Evolutionary conservation across 2,797 vertebrate genomes (phyloP).

Genomic region (Knipowitschia caucasica): DNA sequence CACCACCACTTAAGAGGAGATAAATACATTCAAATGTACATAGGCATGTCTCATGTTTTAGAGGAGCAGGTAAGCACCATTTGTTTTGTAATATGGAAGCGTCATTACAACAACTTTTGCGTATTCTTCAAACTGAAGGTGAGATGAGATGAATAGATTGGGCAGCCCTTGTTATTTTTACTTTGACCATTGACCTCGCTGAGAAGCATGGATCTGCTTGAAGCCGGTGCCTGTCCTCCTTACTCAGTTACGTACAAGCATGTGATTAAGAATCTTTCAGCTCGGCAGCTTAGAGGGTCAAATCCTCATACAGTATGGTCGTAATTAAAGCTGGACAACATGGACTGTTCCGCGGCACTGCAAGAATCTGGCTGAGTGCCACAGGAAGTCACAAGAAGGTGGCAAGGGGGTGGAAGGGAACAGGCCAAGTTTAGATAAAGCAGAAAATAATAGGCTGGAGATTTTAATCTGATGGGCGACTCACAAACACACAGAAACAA

Average conservation of each 20-base stretch:
- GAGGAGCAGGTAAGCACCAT: not conserved
- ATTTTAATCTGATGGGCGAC: constrained; percentile 46
- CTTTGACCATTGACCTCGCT: constrained; percentile 41
- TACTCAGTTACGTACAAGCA: constrained; percentile 47
- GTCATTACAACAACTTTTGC: not conserved
- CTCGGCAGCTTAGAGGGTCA: constrained; percentile 58
- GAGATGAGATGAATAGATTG: constrained; percentile 33
- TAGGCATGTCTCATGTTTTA: not conserved
- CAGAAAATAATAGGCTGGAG: constrained; percentile 27
- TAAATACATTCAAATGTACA: constrained; percentile 34
- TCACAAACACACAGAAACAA: constrained; percentile 17
- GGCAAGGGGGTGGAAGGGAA: constrained; percentile 41
- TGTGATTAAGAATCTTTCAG: constrained; percentile 61
- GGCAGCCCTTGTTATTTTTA: constrained; percentile 50
- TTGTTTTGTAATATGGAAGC: not conserved
- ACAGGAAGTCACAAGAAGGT: constrained; percentile 56
- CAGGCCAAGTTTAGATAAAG: constrained; percentile 39
- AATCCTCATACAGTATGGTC: constrained; percentile 59
- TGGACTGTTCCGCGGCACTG: constrained; percentile 30
- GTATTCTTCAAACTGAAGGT: constrained; percentile 17
- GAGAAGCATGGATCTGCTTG: constrained; percentile 45
- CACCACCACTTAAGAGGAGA: constrained; percentile 41
- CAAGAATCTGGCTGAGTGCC: constrained; percentile 36
- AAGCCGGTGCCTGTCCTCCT: constrained; percentile 31
- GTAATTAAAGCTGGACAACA: constrained; percentile 63